Percentiles rank a stretch among this genome's conserved stretches.
Evolutionary conservation across 1,140 invertebrate genomes (phyloP).

Genomic region (Cydia fagiglandana): DNA sequence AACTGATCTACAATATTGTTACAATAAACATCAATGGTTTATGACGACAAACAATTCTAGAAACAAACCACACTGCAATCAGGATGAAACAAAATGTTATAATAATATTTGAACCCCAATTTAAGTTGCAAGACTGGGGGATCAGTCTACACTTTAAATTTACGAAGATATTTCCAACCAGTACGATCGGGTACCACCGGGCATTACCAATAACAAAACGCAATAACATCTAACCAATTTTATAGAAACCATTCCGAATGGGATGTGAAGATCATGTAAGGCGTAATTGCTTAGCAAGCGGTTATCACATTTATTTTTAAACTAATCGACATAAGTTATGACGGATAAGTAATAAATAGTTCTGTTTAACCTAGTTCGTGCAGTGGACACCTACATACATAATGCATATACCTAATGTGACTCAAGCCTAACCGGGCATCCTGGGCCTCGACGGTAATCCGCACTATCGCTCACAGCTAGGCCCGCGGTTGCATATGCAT

Average conservation of each 20-base stretch:
- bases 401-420: too few relatives aligned
- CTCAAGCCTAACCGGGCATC: neutral
- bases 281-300: too few relatives aligned
- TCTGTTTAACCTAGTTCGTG: too few relatives aligned
- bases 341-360: too few relatives aligned
- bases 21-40: neutral
- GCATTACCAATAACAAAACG: neutral
- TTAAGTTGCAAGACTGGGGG: neutral
- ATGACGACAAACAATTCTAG: neutral
- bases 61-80: neutral
- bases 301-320: too few relatives aligned
- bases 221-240: neutral
- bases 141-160: neutral
- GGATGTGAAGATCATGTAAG: too few relatives aligned
- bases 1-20: neutral
- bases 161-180: neutral
- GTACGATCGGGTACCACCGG: neutral
- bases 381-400: too few relatives aligned
- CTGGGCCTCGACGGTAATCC: neutral
- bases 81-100: neutral
- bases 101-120: constrained; percentile 4
- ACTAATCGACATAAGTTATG: too few relatives aligned
- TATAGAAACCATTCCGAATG: neutral
- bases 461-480: neutral
- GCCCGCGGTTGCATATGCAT: neutral